A percentile compares a stretch with the other conserved stretches of the same genome.
phyloP scores from a whole-genome alignment of 2,888 invertebrate species.

The Electrophaes corylata region DNA sequence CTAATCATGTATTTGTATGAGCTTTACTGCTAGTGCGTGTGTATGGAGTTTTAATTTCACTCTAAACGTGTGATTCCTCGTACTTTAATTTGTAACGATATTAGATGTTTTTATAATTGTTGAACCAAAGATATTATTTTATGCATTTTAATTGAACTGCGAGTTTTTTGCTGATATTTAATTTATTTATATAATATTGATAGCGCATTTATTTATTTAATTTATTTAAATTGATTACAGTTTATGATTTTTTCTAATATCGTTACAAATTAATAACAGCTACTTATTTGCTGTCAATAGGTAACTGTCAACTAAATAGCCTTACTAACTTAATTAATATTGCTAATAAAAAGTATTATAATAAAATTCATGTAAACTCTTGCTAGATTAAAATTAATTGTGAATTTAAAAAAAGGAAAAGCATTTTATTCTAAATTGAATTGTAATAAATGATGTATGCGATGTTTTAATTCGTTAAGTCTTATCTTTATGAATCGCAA shows the following conservation, averaged over 20 bases:
- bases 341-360: constrained; percentile 64
- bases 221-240: constrained; percentile 11
- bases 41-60: constrained; percentile 28
- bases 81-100: constrained; percentile 62
- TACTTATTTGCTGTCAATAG: constrained; percentile 48
- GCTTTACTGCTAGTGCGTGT: constrained; percentile 47
- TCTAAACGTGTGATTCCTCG: constrained; percentile 42
- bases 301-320: constrained; percentile 76
- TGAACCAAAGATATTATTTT: constrained; percentile 31
- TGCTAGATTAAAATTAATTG: constrained; percentile 74
- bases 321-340: constrained; percentile 80
- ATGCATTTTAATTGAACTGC: constrained; percentile 5
- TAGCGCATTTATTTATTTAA: constrained; percentile 20
- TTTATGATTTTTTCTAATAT: constrained; percentile 47
- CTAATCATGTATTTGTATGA: constrained; percentile 52
- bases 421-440: constrained; percentile 83
- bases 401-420: constrained; percentile 76
- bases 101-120: constrained; percentile 41
- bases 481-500: constrained; percentile 15
- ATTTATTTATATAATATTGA: constrained; percentile 1
- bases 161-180: constrained; percentile 4
- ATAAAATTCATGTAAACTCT: constrained; percentile 69
- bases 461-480: constrained; percentile 60
- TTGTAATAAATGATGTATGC: constrained; percentile 78
- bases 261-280: constrained; percentile 56